Percentiles rank a stretch among this genome's conserved stretches.
phyloP scores from a whole-genome alignment of 2,888 invertebrate species.

The Campopleginae sp. region DNA sequence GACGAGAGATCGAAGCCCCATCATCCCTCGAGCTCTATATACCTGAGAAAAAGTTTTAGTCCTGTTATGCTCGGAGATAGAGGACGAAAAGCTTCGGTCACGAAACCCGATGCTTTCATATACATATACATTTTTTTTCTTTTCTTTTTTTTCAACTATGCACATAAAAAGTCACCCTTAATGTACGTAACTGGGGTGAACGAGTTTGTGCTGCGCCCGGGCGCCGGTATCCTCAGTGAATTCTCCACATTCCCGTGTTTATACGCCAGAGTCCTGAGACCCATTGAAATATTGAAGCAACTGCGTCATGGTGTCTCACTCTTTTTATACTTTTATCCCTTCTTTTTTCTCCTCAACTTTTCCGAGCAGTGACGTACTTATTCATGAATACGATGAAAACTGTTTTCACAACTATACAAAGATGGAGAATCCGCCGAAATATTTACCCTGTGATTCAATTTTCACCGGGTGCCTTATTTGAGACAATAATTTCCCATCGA shows the following conservation, averaged over 20 bases:
- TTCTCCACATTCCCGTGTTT: slow-evolving; percentile 27
- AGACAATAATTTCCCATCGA: not conserved
- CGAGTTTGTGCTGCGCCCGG: slow-evolving; percentile 29
- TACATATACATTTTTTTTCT: not conserved
- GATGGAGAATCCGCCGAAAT: slow-evolving; percentile 21
- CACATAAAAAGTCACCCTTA: slow-evolving; percentile 68
- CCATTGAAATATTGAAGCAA: slow-evolving; percentile 70
- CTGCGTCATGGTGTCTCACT: slow-evolving; percentile 36
- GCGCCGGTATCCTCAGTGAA: slow-evolving; percentile 23
- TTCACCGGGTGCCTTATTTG: not conserved
- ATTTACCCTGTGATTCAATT: not conserved
- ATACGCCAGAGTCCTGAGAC: slow-evolving; percentile 36
- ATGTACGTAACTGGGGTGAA: slow-evolving; percentile 36
- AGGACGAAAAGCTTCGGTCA: slow-evolving; percentile 30
- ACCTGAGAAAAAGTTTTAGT: slow-evolving; percentile 38
- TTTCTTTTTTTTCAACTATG: slow-evolving; percentile 32
- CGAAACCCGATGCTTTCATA: slow-evolving; percentile 25
- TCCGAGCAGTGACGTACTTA: slow-evolving; percentile 52
- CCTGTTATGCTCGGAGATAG: slow-evolving; percentile 18
- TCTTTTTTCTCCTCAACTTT: slow-evolving; percentile 12
- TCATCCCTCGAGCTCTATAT: slow-evolving; percentile 34
- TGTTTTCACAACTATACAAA: not conserved
- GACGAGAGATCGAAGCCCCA: slow-evolving; percentile 49
- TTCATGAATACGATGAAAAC: slow-evolving; percentile 48
- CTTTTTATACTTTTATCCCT: not conserved